These are phyloP conservation scores for Psammodynastes pulverulentus DNA, from an alignment of 2,113 vertebrate species.

Conservation along the genomic window DNA sequence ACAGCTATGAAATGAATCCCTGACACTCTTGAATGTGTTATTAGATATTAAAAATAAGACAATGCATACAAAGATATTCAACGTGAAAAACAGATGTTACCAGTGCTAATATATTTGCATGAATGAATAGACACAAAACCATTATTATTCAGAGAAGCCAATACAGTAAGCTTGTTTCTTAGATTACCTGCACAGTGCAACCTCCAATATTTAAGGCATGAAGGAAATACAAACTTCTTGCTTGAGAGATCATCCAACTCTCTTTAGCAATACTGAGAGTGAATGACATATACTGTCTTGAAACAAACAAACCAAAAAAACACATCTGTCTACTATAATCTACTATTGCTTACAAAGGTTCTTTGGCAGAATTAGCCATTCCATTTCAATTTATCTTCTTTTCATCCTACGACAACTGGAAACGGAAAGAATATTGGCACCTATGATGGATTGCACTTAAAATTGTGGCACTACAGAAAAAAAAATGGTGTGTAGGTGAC, in stretches of 20 bases:
- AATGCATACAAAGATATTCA: neutral
- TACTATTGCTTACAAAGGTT: neutral
- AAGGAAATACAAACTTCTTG: neutral
- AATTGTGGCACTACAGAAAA: neutral
- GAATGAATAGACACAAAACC: neutral
- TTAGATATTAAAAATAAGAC: neutral
- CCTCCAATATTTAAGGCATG: neutral
- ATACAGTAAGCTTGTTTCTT: neutral
- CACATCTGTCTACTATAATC: neutral
- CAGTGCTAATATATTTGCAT: neutral
- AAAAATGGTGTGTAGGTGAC: neutral
- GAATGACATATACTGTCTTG: neutral
- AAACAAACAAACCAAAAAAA: neutral
- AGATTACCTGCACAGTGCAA: neutral
- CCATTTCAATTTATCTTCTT: no score
- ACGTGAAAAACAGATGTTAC: neutral
- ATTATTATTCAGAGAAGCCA: neutral
- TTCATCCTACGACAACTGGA: neutral
- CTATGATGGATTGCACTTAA: neutral
- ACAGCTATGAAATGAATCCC: accelerated
- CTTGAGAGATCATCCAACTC: neutral
- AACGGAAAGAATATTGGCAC: neutral
- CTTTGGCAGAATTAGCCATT: neutral
- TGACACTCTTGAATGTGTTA: accelerated
- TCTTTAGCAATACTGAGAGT: neutral